These are phyloP conservation scores for Aldrovandia affinis DNA, from an alignment of 2,797 vertebrate genomes.

Conservation along the genomic window DNA sequence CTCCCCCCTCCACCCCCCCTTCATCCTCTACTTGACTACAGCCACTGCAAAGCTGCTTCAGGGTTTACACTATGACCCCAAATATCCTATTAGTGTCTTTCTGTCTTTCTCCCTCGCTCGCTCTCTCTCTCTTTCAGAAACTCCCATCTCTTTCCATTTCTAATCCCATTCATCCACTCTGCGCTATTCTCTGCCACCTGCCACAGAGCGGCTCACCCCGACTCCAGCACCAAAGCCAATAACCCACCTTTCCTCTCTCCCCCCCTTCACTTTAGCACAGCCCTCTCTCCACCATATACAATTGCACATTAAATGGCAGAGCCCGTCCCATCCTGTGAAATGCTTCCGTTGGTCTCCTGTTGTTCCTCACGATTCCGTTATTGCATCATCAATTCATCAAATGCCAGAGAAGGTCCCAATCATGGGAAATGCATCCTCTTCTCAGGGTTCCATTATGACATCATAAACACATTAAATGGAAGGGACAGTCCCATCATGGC, in stretches of 20 bases:
- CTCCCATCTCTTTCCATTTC: not conserved
- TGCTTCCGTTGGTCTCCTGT: not conserved
- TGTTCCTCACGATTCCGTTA: not conserved
- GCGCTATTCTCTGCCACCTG: not conserved
- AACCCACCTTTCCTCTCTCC: not conserved
- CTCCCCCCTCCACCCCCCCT: not conserved
- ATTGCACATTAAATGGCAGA: not conserved
- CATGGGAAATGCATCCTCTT: not conserved
- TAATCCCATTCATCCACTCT: not conserved
- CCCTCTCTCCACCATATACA: not conserved
- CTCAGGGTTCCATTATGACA: not conserved
- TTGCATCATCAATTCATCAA: not conserved
- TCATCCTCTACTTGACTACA: not conserved
- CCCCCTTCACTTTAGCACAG: not conserved
- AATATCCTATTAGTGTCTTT: constrained; percentile 8
- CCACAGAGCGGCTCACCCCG: not conserved
- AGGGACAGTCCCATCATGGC: no score
- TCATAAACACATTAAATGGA: not conserved
- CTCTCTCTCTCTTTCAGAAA: constrained; percentile 8
- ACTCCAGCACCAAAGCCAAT: not conserved
- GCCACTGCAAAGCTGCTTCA: not conserved
- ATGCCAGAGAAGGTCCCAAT: not conserved
- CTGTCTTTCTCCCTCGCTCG: not conserved
- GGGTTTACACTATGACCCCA: constrained; percentile 9
- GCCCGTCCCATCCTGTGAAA: not conserved